Evolutionary conservation across 1,140 invertebrate genomes (phyloP).

Genomic region (Papilio dardanus): DNA sequence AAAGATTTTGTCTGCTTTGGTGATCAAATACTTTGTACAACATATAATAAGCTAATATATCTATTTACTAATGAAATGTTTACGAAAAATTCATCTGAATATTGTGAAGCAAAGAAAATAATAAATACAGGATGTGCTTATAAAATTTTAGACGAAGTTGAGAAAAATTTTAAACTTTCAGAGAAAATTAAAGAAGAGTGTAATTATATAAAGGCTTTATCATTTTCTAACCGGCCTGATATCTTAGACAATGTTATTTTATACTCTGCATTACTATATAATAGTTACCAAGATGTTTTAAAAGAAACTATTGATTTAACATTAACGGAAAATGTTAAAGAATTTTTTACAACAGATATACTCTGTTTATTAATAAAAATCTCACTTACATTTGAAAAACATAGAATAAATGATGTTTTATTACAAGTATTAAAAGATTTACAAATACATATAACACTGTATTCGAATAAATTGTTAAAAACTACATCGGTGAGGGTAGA

Average conservation of each 20-base stretch:
- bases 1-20: slow-evolving; percentile 62
- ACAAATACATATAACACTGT: slow-evolving; percentile 60
- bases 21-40: slow-evolving; percentile 65
- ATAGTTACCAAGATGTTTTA: slow-evolving; percentile 62
- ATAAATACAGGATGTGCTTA: slow-evolving; percentile 57
- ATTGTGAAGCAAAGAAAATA: slow-evolving; percentile 53
- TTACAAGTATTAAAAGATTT: slow-evolving; percentile 60
- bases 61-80: slow-evolving; percentile 51
- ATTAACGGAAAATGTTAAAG: slow-evolving; percentile 54
- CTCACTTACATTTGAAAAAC: slow-evolving; percentile 41
- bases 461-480: slow-evolving; percentile 53
- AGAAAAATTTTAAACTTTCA: slow-evolving; percentile 52
- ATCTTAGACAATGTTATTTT: slow-evolving; percentile 59
- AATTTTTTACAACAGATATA: slow-evolving; percentile 55
- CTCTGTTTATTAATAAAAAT: slow-evolving; percentile 60
- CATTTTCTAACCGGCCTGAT: slow-evolving; percentile 66
- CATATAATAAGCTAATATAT: slow-evolving; percentile 67
- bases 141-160: slow-evolving; percentile 57
- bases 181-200: slow-evolving; percentile 59
- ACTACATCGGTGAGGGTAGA: slow-evolving; percentile 55
- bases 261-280: slow-evolving; percentile 54
- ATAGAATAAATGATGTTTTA: slow-evolving; percentile 55
- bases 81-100: slow-evolving; percentile 44
- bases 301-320: slow-evolving; percentile 52
- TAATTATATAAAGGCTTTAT: slow-evolving; percentile 57